These are phyloP conservation scores for Leptopilina boulardi DNA, from an alignment of 1,140 invertebrate species.

Conservation along the genomic window DNA sequence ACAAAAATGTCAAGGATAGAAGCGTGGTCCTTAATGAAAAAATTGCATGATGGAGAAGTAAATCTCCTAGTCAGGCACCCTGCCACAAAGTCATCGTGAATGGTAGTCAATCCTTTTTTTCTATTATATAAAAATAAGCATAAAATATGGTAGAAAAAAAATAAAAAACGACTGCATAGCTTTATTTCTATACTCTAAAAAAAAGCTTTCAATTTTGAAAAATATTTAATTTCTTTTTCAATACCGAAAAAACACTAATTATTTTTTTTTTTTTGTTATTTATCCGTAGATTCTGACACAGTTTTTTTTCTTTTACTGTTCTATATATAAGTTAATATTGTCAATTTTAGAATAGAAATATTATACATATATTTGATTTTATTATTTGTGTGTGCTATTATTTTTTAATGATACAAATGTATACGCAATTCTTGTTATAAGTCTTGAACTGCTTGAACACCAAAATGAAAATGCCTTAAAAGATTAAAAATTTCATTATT, in stretches of 20 bases:
- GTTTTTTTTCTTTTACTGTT: too few species aligned
- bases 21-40: constrained; percentile 95
- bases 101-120: constrained; percentile 51
- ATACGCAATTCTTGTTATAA: constrained; percentile 10
- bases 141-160: background rate
- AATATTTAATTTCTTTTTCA: background rate
- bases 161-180: constrained; percentile 10
- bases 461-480: constrained; percentile 3
- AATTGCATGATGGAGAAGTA: constrained; percentile 88
- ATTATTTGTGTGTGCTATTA: constrained; percentile 6
- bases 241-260: too few species aligned
- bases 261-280: background rate
- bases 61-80: constrained; percentile 77
- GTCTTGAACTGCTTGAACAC: background rate
- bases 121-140: constrained; percentile 5
- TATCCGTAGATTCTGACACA: too few species aligned
- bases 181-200: background rate
- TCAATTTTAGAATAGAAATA: background rate
- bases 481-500: background rate
- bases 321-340: too few species aligned
- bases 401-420: constrained; percentile 21
- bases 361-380: constrained; percentile 3
- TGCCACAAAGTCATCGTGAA: constrained; percentile 72
- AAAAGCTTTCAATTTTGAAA: background rate
- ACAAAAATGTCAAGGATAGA: constrained; percentile 91